A percentile compares a stretch with the other conserved stretches of the same genome.
These are phyloP conservation scores for Gallinago media DNA, from an alignment of 2,113 vertebrate species.

Conservation along the genomic window DNA sequence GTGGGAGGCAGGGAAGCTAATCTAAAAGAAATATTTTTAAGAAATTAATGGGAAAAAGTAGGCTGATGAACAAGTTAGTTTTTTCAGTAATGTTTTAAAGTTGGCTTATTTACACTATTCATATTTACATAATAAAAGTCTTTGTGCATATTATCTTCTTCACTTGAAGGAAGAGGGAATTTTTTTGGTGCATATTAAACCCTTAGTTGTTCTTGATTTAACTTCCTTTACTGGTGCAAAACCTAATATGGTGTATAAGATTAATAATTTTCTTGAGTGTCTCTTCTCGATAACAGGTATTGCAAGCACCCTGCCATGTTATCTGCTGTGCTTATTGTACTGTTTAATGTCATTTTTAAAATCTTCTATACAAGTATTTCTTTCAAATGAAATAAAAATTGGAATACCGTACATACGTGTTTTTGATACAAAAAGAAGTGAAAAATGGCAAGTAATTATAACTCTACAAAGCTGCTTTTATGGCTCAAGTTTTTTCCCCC, in stretches of 20 bases:
- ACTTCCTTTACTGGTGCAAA: background rate
- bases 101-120: background rate
- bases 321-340: background rate
- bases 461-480: background rate
- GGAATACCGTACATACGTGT: background rate
- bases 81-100: background rate
- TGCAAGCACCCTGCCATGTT: background rate
- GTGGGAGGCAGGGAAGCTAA: background rate
- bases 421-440: background rate
- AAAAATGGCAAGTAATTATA: background rate
- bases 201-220: background rate
- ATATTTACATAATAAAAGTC: background rate
- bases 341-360: background rate
- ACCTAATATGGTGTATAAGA: background rate
- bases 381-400: background rate
- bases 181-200: background rate
- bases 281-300: background rate
- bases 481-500: background rate
- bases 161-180: background rate
- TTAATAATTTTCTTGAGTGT: background rate
- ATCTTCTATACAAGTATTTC: background rate
- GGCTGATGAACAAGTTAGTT: fast-evolving
- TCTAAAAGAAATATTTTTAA: background rate
- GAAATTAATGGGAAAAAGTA: background rate
- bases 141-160: background rate